A percentile compares a stretch with the other conserved stretches of the same genome.
These are phyloP conservation scores for Pentalonia nigronervosa DNA, from an alignment of 1,140 invertebrate genomes.

Conservation along the genomic window DNA sequence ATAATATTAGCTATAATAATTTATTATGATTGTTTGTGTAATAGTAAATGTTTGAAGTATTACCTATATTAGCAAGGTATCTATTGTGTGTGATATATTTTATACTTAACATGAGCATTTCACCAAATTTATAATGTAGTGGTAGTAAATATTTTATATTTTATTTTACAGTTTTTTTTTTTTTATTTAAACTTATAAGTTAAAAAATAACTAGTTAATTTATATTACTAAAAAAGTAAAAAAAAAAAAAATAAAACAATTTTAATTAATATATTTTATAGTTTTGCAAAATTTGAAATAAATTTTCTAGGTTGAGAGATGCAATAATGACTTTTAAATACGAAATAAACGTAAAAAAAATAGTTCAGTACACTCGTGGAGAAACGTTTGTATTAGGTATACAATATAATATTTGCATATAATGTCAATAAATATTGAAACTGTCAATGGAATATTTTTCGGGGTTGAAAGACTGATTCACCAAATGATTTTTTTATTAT, in stretches of 20 bases:
- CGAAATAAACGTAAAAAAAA: background rate
- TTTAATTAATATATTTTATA: background rate
- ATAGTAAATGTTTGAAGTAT: background rate
- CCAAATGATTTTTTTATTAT: slow-evolving; percentile 10
- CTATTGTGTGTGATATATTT: background rate
- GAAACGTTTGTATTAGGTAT: background rate
- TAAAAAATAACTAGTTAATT: background rate
- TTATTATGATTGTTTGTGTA: background rate
- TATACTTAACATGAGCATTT: background rate
- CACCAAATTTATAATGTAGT: background rate
- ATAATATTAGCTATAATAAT: background rate
- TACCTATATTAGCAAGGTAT: background rate
- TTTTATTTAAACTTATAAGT: no score
- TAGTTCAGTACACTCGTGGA: background rate
- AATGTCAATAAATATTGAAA: background rate
- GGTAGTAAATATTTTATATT: background rate
- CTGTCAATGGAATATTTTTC: background rate
- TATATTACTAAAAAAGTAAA: background rate
- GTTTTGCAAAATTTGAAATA: background rate
- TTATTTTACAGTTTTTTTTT: background rate
- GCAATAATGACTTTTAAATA: background rate
- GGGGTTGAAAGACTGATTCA: background rate
- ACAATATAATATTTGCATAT: background rate
- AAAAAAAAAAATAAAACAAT: background rate
- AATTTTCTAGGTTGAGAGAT: background rate